phyloP scores from a whole-genome alignment of 2,113 vertebrate species.

The Fregetta grallaria region DNA sequence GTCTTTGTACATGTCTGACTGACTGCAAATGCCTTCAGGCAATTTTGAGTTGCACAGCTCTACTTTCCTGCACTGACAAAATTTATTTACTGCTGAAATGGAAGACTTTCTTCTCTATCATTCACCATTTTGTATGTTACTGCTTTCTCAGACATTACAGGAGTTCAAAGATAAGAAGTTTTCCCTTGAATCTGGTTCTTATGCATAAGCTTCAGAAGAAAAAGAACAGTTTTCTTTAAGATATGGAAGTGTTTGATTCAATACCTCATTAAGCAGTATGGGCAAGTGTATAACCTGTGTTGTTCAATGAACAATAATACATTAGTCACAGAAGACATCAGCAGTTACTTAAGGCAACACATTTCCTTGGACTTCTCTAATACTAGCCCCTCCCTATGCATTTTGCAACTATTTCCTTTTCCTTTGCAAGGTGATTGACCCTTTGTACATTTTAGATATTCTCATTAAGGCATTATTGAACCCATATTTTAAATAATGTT shows the following conservation, averaged over 20 bases:
- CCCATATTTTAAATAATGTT: neutral
- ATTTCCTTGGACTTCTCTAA: conserved; percentile 7
- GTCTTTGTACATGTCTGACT: neutral
- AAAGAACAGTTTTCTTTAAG: neutral
- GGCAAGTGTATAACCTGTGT: neutral
- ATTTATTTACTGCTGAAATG: neutral
- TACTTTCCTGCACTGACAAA: neutral
- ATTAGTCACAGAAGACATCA: conserved; percentile 11
- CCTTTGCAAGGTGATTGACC: conserved; percentile 26
- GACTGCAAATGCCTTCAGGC: neutral
- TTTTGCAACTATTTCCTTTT: conserved; percentile 49
- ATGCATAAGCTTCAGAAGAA: neutral
- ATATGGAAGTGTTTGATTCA: neutral
- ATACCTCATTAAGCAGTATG: neutral
- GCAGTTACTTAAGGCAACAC: neutral
- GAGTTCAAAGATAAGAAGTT: neutral
- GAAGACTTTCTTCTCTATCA: neutral
- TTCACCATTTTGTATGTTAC: neutral
- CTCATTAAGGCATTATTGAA: conserved; percentile 27
- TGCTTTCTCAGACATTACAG: neutral
- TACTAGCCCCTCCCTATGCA: neutral
- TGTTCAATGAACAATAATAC: neutral
- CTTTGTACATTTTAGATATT: conserved; percentile 49
- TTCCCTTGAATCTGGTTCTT: neutral
- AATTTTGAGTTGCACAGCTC: neutral